phyloP scores from a whole-genome alignment of 1,140 invertebrate species.

The Oreohelix idahoensis region DNA sequence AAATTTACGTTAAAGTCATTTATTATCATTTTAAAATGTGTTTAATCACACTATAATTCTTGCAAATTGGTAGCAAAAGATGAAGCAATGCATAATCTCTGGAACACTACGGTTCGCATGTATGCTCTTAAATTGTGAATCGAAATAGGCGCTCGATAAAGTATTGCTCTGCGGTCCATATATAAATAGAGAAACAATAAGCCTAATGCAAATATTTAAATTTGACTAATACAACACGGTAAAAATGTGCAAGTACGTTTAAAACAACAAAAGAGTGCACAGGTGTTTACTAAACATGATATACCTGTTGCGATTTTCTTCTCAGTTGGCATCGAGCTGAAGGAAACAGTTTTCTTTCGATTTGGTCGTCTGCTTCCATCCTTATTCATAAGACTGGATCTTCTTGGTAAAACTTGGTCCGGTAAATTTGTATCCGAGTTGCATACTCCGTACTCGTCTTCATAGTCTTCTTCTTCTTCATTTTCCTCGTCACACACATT shows the following conservation, averaged over 20 bases:
- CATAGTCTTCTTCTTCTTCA: constrained; percentile 46
- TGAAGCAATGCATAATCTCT: no score
- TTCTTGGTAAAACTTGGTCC: constrained; percentile 53
- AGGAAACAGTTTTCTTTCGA: constrained; percentile 71
- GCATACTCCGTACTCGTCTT: constrained; percentile 35
- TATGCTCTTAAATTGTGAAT: no score
- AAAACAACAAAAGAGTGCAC: not conserved
- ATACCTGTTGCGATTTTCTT: constrained; percentile 75
- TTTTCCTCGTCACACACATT: constrained; percentile 46
- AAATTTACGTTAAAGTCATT: no score
- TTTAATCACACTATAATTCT: no score
- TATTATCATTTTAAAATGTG: no score
- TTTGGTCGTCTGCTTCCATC: constrained; percentile 57
- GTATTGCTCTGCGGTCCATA: no score
- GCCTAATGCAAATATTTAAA: no score
- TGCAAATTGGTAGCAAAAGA: no score
- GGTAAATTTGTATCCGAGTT: constrained; percentile 48
- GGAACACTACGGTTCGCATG: no score
- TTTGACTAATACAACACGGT: no score
- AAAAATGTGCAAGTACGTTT: not conserved
- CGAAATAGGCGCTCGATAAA: no score
- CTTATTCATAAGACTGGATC: constrained; percentile 65
- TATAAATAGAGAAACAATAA: no score
- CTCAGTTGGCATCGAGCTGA: constrained; percentile 70
- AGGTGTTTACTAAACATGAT: constrained; percentile 37